phyloP scores from a whole-genome alignment of 2,113 vertebrate genomes.

The Petrocephalus zakoni region DNA sequence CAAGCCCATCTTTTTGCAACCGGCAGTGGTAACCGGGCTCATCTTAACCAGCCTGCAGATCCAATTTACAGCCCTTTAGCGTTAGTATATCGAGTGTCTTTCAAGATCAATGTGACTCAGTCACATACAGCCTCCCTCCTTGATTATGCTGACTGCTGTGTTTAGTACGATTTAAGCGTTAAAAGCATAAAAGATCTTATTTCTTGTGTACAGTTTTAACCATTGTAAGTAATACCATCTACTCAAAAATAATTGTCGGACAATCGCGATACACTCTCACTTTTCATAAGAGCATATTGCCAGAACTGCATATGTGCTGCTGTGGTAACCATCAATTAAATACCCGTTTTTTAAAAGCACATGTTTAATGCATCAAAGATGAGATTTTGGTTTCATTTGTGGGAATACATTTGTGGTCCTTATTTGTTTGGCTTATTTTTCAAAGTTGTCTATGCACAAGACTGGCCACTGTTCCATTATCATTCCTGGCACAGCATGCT shows the following conservation, averaged over 20 bases:
- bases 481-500: not conserved
- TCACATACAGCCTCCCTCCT: not conserved
- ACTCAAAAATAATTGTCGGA: not conserved
- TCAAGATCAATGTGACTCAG: conserved; percentile 1
- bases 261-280: not conserved
- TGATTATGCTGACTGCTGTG: not conserved
- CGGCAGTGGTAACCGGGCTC: not conserved
- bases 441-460: not conserved
- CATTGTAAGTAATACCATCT: not conserved
- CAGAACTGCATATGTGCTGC: not conserved
- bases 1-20: not conserved
- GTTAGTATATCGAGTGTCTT: not conserved
- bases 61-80: not conserved
- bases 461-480: not conserved
- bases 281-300: not conserved
- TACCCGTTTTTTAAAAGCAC: not conserved
- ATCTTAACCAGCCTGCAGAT: not conserved
- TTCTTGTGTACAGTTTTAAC: not conserved
- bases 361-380: not conserved
- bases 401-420: not conserved
- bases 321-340: not conserved
- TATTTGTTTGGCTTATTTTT: not conserved
- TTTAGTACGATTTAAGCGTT: not conserved
- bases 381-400: not conserved
- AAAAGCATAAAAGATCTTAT: not conserved